These are phyloP conservation scores for Wiebesia pumilae DNA, from an alignment of 1,140 invertebrate species.

Conservation along the genomic window DNA sequence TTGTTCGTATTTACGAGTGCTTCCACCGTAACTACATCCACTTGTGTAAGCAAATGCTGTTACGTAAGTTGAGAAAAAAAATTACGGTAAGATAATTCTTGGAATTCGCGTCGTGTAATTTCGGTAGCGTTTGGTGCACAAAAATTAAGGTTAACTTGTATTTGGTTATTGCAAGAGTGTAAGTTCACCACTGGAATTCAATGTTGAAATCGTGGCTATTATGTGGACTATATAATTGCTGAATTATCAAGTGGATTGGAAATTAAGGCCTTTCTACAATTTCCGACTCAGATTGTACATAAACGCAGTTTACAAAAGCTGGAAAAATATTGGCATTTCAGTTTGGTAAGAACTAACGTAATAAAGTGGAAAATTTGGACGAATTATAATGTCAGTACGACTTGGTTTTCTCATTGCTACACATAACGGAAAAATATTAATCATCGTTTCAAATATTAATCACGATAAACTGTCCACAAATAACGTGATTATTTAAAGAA, in stretches of 20 bases:
- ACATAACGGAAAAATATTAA: too few relatives aligned
- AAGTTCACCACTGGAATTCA: neutral
- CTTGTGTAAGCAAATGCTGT: neutral
- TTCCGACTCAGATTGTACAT: neutral
- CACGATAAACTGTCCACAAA: too few relatives aligned
- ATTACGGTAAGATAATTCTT: neutral
- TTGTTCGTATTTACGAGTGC: neutral
- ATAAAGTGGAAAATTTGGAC: neutral
- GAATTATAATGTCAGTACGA: too few relatives aligned
- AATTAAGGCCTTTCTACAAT: neutral
- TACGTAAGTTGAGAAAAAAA: neutral
- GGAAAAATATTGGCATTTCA: too few relatives aligned
- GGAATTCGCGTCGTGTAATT: neutral
- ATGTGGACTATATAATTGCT: neutral
- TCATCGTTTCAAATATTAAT: too few relatives aligned
- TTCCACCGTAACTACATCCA: neutral
- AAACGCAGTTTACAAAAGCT: neutral
- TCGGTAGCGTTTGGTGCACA: neutral
- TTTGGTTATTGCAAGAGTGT: neutral
- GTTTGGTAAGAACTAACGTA: too few relatives aligned
- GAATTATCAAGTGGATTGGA: neutral
- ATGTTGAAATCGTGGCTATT: slow-evolving; percentile 4
- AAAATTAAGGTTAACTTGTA: neutral
- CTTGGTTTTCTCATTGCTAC: too few relatives aligned
- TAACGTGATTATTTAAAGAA: too few relatives aligned